Base-by-base conservation (phyloP, 2,888 invertebrate species). In the Cremastobaeus sp. region DNA sequence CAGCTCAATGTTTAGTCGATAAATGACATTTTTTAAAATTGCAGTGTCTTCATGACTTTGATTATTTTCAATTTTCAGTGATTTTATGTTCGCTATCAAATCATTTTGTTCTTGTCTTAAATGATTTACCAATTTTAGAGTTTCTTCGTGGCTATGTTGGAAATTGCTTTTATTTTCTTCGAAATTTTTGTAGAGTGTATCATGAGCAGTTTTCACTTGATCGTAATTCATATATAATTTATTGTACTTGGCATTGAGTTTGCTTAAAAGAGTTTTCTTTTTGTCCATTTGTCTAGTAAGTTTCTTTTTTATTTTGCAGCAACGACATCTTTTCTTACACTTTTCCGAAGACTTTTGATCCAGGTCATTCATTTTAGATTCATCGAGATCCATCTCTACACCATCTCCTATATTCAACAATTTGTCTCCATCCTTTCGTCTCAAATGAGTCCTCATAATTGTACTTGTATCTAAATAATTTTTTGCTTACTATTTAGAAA, bases 1-100 rank as follows among this genome's bases (percentile, higher is more conserved):
- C 17, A 95, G 88, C 80, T 95, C 94, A 0, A 93, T 91, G 84
- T 95, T 95, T 17, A 95, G 84, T 54, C 93, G 92, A 81, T 93
- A 95, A 3, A 95, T 90, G 0, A 95, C 91, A 77, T 92, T 93
- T 86, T 95, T 95, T 68, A 95, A 87, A 84, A 95, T 92, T 45
- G 90, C 89, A 83, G 94, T 89, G 81, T 95, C 95, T 76, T 92
- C 91, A 45, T 89, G 89, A 1, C 93, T 85, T 20, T 91, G 89
- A 6, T 86, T 82, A 82, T 92, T 93, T 28, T 90, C 90, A 0
- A 89, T 89, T 32, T 89, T 86, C 9, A 90, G 85, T 78, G 88
- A 88, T 39, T 89, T 77, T 21, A 79, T 77, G 1, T 47, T 68
- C n/a, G 68, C 66, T 1, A 76, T 12, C 15, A 83, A 47, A 66